Evolutionary conservation across 2,888 invertebrate genomes (phyloP).

Genomic region (Cyclophora albipunctata): DNA sequence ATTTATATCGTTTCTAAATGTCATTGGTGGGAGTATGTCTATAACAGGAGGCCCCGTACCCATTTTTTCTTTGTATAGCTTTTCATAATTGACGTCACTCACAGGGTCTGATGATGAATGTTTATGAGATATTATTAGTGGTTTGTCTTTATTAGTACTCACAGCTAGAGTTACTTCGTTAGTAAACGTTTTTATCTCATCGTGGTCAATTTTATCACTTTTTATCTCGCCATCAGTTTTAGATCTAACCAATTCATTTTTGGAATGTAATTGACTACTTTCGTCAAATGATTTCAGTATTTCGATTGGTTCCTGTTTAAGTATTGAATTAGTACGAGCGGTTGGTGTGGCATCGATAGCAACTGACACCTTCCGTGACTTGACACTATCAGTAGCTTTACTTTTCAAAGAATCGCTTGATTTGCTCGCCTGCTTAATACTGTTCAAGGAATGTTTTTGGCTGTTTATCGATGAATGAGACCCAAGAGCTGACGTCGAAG

Average conservation of each 20-base stretch:
- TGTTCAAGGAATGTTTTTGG: slow-evolving; percentile 44
- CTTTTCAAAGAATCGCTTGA: slow-evolving; percentile 65
- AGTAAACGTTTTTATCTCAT: slow-evolving; percentile 43
- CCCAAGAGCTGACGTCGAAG: slow-evolving; percentile 63
- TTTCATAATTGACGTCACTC: slow-evolving; percentile 71
- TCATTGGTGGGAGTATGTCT: slow-evolving; percentile 59
- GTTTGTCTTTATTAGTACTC: slow-evolving; percentile 31
- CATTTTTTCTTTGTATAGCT: slow-evolving; percentile 46
- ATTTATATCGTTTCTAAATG: slow-evolving; percentile 79
- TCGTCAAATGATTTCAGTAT: slow-evolving; percentile 78
- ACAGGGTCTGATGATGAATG: slow-evolving; percentile 83
- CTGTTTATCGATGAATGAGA: slow-evolving; percentile 60
- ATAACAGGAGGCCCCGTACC: slow-evolving; percentile 34
- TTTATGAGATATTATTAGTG: slow-evolving; percentile 75
- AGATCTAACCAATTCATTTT: slow-evolving; percentile 49
- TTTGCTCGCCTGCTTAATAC: slow-evolving; percentile 43
- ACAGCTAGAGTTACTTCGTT: slow-evolving; percentile 56
- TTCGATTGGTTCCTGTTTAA: slow-evolving; percentile 86
- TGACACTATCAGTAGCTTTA: slow-evolving; percentile 54
- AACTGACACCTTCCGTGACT: slow-evolving; percentile 82
- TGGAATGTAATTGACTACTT: slow-evolving; percentile 50
- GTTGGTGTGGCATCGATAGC: slow-evolving; percentile 87
- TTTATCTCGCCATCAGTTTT: slow-evolving; percentile 60
- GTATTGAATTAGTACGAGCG: slow-evolving; percentile 81
- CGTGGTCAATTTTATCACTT: slow-evolving; percentile 16